Percentiles rank a stretch among this genome's conserved stretches.
Evolutionary conservation across 2,888 invertebrate species (phyloP).

Genomic region (Willowsia nigromaculata): DNA sequence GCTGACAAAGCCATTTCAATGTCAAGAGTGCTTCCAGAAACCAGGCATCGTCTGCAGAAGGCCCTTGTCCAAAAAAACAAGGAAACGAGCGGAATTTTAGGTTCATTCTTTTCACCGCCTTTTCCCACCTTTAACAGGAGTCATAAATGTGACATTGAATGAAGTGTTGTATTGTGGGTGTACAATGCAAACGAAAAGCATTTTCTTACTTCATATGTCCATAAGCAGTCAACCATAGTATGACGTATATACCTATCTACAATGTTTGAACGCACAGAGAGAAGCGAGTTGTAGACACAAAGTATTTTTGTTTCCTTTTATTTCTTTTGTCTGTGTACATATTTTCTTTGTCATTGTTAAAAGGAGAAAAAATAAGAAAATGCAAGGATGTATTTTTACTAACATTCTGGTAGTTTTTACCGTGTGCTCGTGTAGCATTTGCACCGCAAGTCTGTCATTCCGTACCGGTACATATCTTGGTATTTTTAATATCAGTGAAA

Average conservation of each 20-base stretch:
- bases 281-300: constrained; percentile 7
- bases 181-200: background rate
- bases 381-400: background rate
- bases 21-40: background rate
- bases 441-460: background rate
- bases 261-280: background rate
- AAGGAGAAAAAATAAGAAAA: background rate
- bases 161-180: background rate
- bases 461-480: too few species aligned
- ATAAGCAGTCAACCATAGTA: background rate
- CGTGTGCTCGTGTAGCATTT: background rate
- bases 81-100: background rate
- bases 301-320: background rate
- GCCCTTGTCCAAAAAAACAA: background rate
- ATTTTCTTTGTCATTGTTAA: background rate
- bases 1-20: constrained; percentile 18
- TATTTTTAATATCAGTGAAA: too few species aligned
- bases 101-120: background rate
- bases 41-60: too few species aligned
- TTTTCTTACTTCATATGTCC: background rate
- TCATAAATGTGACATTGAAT: constrained; percentile 15
- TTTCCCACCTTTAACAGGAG: background rate
- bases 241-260: background rate
- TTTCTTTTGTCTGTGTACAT: background rate
- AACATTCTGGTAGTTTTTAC: background rate